Evolutionary conservation across 2,888 invertebrate species (phyloP).

Genomic region (Hetaerina titia): DNA sequence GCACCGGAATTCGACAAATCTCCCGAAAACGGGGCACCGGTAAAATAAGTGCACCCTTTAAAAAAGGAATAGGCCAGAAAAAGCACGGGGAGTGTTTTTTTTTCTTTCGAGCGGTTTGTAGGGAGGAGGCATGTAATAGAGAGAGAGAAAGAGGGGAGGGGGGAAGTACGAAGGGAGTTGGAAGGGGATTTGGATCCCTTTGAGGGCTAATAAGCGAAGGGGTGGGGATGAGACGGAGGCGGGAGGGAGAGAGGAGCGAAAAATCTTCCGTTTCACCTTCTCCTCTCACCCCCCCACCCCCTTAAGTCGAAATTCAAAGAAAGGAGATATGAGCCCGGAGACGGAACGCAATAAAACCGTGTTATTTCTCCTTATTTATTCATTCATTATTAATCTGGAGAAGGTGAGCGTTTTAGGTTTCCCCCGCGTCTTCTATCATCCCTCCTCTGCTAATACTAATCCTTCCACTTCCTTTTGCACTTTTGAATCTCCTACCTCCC

Average conservation of each 20-base stretch:
- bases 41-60: not conserved
- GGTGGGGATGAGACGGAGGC: not conserved
- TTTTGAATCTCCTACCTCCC: not conserved
- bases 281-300: not conserved
- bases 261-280: not conserved
- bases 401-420: not conserved
- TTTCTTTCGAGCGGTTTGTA: not conserved
- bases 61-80: too few species aligned
- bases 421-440: not conserved
- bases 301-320: not conserved
- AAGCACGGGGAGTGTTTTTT: not conserved
- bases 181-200: not conserved
- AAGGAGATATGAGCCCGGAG: not conserved
- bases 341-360: not conserved
- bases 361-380: slow-evolving; percentile 1
- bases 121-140: not conserved
- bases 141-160: not conserved
- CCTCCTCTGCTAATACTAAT: not conserved
- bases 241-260: not conserved
- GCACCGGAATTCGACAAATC: not conserved
- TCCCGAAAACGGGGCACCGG: not conserved
- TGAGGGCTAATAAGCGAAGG: not conserved
- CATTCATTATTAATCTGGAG: not conserved
- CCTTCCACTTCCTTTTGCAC: not conserved
- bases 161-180: too few species aligned